These are phyloP conservation scores for Eugnorisma glareosa DNA, from an alignment of 2,888 invertebrate genomes.

Conservation along the genomic window DNA sequence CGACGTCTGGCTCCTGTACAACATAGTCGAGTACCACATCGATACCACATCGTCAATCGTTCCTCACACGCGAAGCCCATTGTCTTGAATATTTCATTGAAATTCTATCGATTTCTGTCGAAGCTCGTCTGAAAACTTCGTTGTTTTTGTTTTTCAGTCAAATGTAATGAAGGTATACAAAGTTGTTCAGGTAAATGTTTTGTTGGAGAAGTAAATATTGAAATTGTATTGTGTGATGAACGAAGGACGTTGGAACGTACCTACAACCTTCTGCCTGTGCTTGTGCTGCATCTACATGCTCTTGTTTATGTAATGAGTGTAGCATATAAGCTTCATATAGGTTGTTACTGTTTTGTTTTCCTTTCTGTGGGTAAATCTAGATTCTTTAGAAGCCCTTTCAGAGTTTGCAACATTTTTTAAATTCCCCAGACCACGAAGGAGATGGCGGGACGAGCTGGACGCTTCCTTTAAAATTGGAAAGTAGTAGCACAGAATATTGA, in stretches of 20 bases:
- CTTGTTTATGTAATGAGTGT: background rate
- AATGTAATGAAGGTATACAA: slow-evolving; percentile 10
- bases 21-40: slow-evolving; percentile 11
- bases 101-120: slow-evolving; percentile 61
- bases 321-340: background rate
- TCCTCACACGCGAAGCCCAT: slow-evolving; percentile 56
- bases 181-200: slow-evolving; percentile 7
- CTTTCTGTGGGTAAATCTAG: no score
- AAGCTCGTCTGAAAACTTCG: slow-evolving; percentile 4
- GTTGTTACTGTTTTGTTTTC: background rate
- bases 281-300: background rate
- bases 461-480: no score
- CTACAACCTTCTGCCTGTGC: no score
- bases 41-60: slow-evolving; percentile 35
- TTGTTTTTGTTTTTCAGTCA: slow-evolving; percentile 26
- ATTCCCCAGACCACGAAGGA: no score
- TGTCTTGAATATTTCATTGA: slow-evolving; percentile 68
- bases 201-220: slow-evolving; percentile 25
- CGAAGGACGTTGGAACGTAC: background rate
- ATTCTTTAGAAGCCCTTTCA: background rate
- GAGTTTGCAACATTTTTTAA: background rate
- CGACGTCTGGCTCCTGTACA: slow-evolving; percentile 22
- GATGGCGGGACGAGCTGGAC: no score
- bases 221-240: slow-evolving; percentile 19
- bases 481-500: no score